phyloP scores from a whole-genome alignment of 2,113 vertebrate species.

The Nipponia nippon region DNA sequence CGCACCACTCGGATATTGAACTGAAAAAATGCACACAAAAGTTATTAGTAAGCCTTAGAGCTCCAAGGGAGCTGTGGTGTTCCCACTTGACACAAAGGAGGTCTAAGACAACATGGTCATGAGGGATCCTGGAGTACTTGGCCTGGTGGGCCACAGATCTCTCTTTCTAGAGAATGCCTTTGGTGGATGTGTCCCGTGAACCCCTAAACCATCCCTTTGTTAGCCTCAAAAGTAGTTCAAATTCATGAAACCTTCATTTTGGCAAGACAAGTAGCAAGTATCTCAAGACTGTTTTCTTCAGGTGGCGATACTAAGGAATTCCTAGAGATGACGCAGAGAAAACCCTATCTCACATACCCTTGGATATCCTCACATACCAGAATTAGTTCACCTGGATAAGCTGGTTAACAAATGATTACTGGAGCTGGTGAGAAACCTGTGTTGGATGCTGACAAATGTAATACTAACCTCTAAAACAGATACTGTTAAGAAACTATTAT shows the following conservation, averaged over 20 bases:
- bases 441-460: not conserved
- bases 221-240: not conserved
- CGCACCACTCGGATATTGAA: not conserved
- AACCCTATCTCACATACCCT: not conserved
- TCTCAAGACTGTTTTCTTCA: not conserved
- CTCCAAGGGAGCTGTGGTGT: not conserved
- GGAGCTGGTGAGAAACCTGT: not conserved
- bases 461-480: slow-evolving; percentile 14
- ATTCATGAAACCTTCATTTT: not conserved
- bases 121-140: not conserved
- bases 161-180: not conserved
- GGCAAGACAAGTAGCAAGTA: not conserved
- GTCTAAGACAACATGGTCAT: not conserved
- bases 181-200: not conserved
- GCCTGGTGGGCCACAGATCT: not conserved
- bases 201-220: not conserved
- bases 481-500: slow-evolving; percentile 6
- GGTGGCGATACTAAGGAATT: not conserved
- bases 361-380: not conserved
- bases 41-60: not conserved
- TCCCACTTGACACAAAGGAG: not conserved
- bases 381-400: not conserved
- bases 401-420: not conserved
- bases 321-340: not conserved
- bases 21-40: not conserved